Evolutionary conservation across 2,888 invertebrate species (phyloP).

Genomic region (Hirtodrosophila trivittata): DNA sequence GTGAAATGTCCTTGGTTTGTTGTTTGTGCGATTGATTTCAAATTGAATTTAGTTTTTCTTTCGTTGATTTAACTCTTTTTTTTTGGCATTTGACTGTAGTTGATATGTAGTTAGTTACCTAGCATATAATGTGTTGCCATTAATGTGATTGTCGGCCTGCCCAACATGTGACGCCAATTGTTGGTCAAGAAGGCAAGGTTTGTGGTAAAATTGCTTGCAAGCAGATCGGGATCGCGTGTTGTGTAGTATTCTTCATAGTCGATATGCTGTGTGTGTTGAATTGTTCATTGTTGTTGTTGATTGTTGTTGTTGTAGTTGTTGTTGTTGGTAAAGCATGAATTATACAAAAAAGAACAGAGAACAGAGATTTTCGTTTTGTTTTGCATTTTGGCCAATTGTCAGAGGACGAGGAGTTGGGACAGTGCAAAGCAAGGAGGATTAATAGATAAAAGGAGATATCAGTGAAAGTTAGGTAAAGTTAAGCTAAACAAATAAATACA

Average conservation of each 20-base stretch:
- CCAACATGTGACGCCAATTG: conserved; percentile 98
- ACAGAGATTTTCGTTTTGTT: conserved; percentile 15
- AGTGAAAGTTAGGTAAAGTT: no score
- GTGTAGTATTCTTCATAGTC: conserved; percentile 98
- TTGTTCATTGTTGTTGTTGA: conserved; percentile 16
- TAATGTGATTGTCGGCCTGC: conserved; percentile 96
- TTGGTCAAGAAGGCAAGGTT: conserved; percentile 97
- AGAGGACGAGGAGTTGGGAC: conserved; percentile 11
- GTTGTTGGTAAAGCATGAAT: conserved; percentile 41
- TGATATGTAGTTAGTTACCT: conserved; percentile 87
- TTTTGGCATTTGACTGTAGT: conserved; percentile 31
- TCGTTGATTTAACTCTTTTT: conserved; percentile 24
- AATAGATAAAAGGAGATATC: conserved; percentile 21
- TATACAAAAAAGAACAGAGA: conserved; percentile 50
- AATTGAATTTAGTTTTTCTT: conserved; percentile 5
- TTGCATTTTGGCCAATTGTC: conserved; percentile 17
- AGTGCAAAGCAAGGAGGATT: conserved; percentile 40
- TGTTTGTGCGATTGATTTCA: conserved; percentile 22
- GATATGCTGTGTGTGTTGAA: conserved; percentile 87
- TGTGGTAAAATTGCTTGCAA: conserved; percentile 96
- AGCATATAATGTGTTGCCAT: conserved; percentile 92
- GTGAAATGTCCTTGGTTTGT: conserved; percentile 19
- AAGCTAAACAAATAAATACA: conserved; percentile 24
- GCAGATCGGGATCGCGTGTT: conserved; percentile 96
- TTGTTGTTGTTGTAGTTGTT: conserved; percentile 32